A percentile compares a stretch with the other conserved stretches of the same genome.
phyloP scores from a whole-genome alignment of 2,888 invertebrate genomes.

The Leucophenga montana region DNA sequence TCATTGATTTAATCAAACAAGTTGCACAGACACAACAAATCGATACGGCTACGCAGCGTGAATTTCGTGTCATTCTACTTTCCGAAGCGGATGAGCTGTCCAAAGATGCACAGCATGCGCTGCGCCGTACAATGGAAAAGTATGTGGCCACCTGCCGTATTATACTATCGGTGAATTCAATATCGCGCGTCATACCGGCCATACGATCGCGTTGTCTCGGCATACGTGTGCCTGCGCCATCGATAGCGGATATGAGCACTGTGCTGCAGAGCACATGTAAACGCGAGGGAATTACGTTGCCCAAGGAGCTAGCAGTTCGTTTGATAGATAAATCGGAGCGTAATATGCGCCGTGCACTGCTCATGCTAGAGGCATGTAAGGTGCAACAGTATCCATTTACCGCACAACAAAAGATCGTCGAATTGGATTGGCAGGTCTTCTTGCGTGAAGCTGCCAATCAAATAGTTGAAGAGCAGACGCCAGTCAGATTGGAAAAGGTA shows the following conservation, averaged over 20 bases:
- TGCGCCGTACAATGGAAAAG: slow-evolving; percentile 99
- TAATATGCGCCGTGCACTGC: slow-evolving; percentile 91
- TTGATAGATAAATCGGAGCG: slow-evolving; percentile 87
- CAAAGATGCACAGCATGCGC: slow-evolving; percentile 97
- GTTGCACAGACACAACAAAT: slow-evolving; percentile 97
- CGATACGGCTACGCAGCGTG: slow-evolving; percentile 87
- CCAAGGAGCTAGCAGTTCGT: slow-evolving; percentile 82
- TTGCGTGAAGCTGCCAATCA: slow-evolving; percentile 89
- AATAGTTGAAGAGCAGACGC: slow-evolving; percentile 90
- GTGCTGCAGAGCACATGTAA: slow-evolving; percentile 81
- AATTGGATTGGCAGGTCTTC: slow-evolving; percentile 95
- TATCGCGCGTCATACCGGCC: slow-evolving; percentile 96
- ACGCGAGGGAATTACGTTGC: slow-evolving; percentile 86
- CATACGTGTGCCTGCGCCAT: slow-evolving; percentile 92
- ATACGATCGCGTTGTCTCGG: slow-evolving; percentile 95
- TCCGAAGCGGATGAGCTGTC: slow-evolving; percentile 96
- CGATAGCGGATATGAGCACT: slow-evolving; percentile 81
- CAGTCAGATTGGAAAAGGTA: slow-evolving; percentile 87
- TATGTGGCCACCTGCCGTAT: slow-evolving; percentile 95
- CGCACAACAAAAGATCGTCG: slow-evolving; percentile 84
- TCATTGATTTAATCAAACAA: slow-evolving; percentile 97
- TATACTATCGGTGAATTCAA: slow-evolving; percentile 94
- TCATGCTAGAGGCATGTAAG: slow-evolving; percentile 95
- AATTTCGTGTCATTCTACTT: slow-evolving; percentile 97
- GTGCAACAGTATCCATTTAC: slow-evolving; percentile 92